phyloP scores from a whole-genome alignment of 2,888 invertebrate genomes.

The Tiliacea aurago region DNA sequence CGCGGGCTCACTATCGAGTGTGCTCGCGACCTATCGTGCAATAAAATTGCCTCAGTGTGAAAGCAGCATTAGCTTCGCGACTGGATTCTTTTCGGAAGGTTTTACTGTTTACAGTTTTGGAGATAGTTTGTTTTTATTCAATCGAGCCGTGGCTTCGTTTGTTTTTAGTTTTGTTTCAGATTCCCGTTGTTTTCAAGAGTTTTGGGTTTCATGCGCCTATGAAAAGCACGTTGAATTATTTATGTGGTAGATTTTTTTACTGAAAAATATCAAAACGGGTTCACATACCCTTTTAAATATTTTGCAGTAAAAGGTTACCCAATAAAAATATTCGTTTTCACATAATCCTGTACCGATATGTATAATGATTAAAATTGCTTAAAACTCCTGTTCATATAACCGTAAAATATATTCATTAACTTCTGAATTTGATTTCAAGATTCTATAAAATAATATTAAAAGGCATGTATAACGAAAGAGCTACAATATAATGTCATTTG shows the following conservation, averaged over 20 bases:
- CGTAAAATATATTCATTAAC: no score
- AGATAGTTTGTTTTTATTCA: conserved; percentile 44
- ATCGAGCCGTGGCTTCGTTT: conserved; percentile 1
- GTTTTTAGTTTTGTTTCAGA: not conserved
- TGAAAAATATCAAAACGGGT: no score
- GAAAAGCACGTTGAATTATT: not conserved
- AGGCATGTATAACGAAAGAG: not conserved
- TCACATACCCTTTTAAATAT: no score
- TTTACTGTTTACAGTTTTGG: conserved; percentile 29
- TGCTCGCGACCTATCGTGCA: conserved; percentile 4
- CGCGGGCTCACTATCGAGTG: not conserved
- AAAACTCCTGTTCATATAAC: no score
- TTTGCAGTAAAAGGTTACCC: no score
- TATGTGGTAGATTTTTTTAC: not conserved
- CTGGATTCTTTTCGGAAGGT: conserved; percentile 29
- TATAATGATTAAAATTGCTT: no score
- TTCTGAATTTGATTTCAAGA: no score
- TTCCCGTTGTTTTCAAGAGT: not conserved
- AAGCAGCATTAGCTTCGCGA: conserved; percentile 27
- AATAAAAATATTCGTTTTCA: no score
- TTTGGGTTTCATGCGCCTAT: not conserved
- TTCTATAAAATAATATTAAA: conserved; percentile 11
- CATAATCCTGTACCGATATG: no score
- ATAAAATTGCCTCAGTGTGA: conserved; percentile 21
- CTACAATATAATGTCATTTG: conserved; percentile 21